phyloP scores from a whole-genome alignment of 2,797 vertebrate species.

The Galagoides demidoff region DNA sequence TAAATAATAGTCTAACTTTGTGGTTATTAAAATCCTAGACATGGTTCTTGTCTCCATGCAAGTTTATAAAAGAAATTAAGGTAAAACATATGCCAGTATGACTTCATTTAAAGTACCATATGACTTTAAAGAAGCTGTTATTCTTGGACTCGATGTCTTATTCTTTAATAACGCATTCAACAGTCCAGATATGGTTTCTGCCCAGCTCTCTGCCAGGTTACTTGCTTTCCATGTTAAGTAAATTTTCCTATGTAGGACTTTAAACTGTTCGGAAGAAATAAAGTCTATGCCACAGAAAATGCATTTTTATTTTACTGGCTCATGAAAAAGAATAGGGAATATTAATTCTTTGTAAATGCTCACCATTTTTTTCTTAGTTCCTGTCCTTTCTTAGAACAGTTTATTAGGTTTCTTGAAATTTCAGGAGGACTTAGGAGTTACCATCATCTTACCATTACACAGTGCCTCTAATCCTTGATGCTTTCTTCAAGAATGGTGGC shows the following conservation, averaged over 20 bases:
- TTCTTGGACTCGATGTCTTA: conserved; percentile 17
- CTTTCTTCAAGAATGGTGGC: not conserved
- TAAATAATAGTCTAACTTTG: conserved; percentile 1
- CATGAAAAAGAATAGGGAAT: conserved; percentile 18
- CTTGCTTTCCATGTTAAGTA: conserved; percentile 28
- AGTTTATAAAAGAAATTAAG: conserved; percentile 61
- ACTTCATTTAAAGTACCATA: conserved; percentile 48
- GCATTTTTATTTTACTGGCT: conserved; percentile 47
- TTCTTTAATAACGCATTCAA: conserved; percentile 20
- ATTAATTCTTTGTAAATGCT: conserved; percentile 4
- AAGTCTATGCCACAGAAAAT: conserved; percentile 27
- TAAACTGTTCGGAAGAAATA: conserved; percentile 31
- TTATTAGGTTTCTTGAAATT: conserved; percentile 21
- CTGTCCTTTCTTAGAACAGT: not conserved
- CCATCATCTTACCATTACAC: not conserved
- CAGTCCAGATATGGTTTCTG: not conserved
- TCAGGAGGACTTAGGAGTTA: not conserved
- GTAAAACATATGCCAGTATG: not conserved
- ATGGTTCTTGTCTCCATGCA: conserved; percentile 33
- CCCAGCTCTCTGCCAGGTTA: not conserved
- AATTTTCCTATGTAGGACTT: conserved; percentile 33
- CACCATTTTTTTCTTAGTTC: not conserved
- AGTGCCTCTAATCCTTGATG: not conserved
- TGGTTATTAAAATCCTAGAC: conserved; percentile 43
- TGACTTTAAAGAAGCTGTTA: conserved; percentile 7